Evolutionary conservation across 2,797 vertebrate species (phyloP).

Genomic region (Carduelis carduelis): DNA sequence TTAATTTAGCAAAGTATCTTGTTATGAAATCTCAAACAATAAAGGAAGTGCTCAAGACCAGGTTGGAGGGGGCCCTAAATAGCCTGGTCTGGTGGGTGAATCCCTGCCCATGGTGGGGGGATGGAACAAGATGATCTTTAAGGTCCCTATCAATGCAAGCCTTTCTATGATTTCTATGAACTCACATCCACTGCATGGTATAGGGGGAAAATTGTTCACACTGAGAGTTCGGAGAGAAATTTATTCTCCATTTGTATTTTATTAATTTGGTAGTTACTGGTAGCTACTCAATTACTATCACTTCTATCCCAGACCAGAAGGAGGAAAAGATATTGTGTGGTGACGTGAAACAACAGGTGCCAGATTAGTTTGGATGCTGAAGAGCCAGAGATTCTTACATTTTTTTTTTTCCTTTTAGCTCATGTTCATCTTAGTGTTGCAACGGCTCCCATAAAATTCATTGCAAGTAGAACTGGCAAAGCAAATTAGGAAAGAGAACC

Average conservation of each 20-base stretch:
- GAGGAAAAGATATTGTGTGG: not conserved
- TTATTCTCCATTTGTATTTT: not conserved
- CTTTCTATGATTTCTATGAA: not conserved
- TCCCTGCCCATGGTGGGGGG: fast-evolving
- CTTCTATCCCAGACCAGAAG: not conserved
- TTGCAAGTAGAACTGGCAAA: not conserved
- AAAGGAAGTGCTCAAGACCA: not conserved
- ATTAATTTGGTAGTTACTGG: not conserved
- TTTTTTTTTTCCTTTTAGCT: not conserved
- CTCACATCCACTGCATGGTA: not conserved
- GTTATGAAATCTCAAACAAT: not conserved
- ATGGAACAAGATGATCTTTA: not conserved
- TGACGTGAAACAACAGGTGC: no score
- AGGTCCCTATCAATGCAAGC: not conserved
- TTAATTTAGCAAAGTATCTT: not conserved
- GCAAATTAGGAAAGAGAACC: not conserved
- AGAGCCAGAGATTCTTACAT: not conserved
- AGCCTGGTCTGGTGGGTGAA: not conserved
- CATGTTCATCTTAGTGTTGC: not conserved
- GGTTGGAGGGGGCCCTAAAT: not conserved
- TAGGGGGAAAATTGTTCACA: not conserved
- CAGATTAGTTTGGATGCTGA: not conserved
- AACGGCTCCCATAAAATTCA: not conserved
- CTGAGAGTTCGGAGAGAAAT: not conserved
- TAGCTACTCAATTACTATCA: not conserved